These are phyloP conservation scores for Montipora cactus DNA, from an alignment of 64 coral and sea anemone species.

Conservation along the genomic window DNA sequence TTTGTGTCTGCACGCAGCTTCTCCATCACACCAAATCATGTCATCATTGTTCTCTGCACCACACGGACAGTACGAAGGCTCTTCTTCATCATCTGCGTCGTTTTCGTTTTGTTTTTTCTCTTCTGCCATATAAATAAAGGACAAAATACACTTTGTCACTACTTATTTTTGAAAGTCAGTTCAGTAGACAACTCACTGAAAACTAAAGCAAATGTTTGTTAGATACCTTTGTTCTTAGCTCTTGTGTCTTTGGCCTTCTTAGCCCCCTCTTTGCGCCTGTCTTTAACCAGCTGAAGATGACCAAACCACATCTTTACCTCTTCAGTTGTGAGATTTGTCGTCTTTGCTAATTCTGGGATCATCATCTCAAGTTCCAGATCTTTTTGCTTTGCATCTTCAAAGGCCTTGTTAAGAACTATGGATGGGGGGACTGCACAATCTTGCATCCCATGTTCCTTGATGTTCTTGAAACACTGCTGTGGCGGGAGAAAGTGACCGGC, in stretches of 20 bases:
- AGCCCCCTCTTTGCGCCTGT: constrained; percentile 45
- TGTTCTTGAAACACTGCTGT: constrained; percentile 5
- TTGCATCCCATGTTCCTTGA: constrained; percentile 13
- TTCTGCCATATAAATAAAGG: not conserved
- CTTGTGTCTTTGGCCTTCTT: constrained; percentile 58
- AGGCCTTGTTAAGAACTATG: constrained; percentile 5
- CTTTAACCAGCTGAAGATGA: constrained; percentile 24
- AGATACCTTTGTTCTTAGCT: constrained; percentile 64
- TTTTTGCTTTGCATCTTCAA: constrained; percentile 10
- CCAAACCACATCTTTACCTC: constrained; percentile 52
- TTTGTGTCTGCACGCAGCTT: constrained; percentile 23
- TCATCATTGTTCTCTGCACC: constrained; percentile 16
- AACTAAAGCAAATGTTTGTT: not conserved
- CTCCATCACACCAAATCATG: constrained; percentile 70
- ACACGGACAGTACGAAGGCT: constrained; percentile 51
- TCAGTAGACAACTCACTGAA: not conserved
- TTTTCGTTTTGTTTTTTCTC: not conserved
- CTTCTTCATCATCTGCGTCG: constrained; percentile 19
- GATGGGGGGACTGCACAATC: constrained; percentile 29
- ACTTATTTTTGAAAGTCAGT: not conserved
- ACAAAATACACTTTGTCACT: not conserved
- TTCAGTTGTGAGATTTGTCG: not conserved
- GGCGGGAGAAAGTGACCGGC: constrained; percentile 56
- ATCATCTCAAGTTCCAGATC: not conserved
- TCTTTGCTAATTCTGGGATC: constrained; percentile 48